Conservation (phyloP, 2,888 invertebrate species). For the Automeris io region DNA sequence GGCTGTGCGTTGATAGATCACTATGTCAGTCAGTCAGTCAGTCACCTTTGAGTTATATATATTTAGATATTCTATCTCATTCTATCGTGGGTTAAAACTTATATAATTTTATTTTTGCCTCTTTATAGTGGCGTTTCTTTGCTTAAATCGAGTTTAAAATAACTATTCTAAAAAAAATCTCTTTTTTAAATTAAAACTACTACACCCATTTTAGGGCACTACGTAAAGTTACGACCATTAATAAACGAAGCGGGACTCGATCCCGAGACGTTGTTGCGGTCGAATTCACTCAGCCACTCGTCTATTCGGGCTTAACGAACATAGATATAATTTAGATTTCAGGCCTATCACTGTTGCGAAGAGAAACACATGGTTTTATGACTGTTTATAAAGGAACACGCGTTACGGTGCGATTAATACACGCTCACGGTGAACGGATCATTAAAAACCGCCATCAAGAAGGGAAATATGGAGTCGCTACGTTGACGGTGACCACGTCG, state of each 20-base stretch:
- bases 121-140: too few species aligned
- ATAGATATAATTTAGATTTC: conserved; percentile 4
- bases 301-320: conserved; percentile 1
- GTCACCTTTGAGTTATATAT: too few species aligned
- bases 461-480: conserved; percentile 30
- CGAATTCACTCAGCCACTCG: not conserved
- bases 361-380: conserved; percentile 34
- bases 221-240: not conserved
- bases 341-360: conserved; percentile 14
- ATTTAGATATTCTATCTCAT: too few species aligned
- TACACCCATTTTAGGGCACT: not conserved
- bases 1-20: too few species aligned
- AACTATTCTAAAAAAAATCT: not conserved
- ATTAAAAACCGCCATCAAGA: conserved; percentile 60
- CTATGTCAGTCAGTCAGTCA: too few species aligned
- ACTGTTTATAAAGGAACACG: conserved; percentile 36
- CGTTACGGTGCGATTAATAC: conserved; percentile 7
- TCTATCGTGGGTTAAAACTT: too few species aligned
- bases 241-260: not conserved
- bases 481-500: conserved; percentile 25
- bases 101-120: too few species aligned
- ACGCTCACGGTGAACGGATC: conserved; percentile 35
- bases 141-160: too few species aligned
- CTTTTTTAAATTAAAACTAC: too few species aligned
- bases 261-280: not conserved